These are phyloP conservation scores for Lophura swinhoii DNA, from an alignment of 2,797 vertebrate species.

Conservation along the genomic window DNA sequence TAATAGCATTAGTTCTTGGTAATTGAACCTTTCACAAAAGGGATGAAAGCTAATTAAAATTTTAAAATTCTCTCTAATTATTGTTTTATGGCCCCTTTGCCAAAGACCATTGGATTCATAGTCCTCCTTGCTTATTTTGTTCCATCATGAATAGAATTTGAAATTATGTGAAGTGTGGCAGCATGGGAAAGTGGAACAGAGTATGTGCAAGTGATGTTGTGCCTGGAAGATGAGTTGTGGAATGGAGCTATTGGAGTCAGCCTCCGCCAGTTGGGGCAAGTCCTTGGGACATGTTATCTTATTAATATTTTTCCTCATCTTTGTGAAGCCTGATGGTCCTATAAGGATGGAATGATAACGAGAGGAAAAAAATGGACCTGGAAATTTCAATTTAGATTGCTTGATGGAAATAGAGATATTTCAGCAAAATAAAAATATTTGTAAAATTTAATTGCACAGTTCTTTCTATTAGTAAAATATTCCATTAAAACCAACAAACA, in stretches of 20 bases:
- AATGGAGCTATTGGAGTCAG: background rate
- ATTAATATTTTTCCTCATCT: background rate
- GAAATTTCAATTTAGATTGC: background rate
- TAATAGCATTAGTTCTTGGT: constrained; percentile 23
- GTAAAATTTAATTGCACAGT: background rate
- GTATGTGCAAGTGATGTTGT: background rate
- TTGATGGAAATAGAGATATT: background rate
- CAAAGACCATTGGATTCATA: background rate
- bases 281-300: background rate
- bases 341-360: background rate
- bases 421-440: rapidly evolving
- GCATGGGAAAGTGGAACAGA: background rate
- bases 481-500: background rate
- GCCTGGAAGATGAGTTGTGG: background rate
- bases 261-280: background rate
- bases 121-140: background rate
- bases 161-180: background rate
- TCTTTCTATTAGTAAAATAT: background rate
- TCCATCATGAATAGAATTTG: background rate
- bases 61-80: constrained; percentile 37
- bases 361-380: background rate
- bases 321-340: background rate
- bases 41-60: constrained; percentile 57
- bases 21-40: constrained; percentile 53
- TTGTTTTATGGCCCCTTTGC: constrained; percentile 43